phyloP scores from a whole-genome alignment of 1,140 invertebrate genomes.

The Apocrypta bakeri region DNA sequence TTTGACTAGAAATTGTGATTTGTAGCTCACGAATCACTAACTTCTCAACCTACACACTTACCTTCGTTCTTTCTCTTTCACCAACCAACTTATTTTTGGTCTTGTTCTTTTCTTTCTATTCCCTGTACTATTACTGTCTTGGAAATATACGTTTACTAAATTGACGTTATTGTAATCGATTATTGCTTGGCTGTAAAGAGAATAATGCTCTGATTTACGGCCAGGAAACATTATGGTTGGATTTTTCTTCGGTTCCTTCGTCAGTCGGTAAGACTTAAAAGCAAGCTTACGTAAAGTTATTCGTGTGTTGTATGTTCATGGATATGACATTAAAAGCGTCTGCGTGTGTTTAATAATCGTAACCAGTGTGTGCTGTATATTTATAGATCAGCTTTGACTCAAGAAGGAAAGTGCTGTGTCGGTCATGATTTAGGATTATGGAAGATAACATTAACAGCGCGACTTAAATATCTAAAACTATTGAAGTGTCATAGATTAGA shows the following conservation, averaged over 20 bases:
- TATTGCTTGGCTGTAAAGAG: not conserved
- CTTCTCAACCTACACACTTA: not conserved
- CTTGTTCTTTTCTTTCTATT: not conserved
- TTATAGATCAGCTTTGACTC: conserved; percentile 40
- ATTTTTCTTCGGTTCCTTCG: not conserved
- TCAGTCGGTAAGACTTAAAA: not conserved
- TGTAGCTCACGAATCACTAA: conserved; percentile 19
- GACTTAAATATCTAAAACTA: conserved; percentile 14
- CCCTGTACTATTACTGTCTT: not conserved
- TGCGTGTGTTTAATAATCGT: conserved; percentile 27
- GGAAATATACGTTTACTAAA: conserved; percentile 28
- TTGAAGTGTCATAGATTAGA: conserved; percentile 24
- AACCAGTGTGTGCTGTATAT: not conserved
- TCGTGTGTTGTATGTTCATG: not conserved
- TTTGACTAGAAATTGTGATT: conserved; percentile 30
- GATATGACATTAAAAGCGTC: not conserved
- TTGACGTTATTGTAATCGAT: conserved; percentile 42
- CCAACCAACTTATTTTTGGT: not conserved
- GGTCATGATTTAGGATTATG: conserved; percentile 30
- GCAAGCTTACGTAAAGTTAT: conserved; percentile 40
- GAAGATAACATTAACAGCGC: not conserved
- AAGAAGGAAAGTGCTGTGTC: not conserved
- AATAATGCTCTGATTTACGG: conserved; percentile 29
- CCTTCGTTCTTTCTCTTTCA: conserved; percentile 5
- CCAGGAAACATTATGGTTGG: not conserved